Evolutionary conservation across 1,140 invertebrate genomes (phyloP), one percentile per base, ranked within the genome.

Genomic region (Meteorus sp.): DNA sequence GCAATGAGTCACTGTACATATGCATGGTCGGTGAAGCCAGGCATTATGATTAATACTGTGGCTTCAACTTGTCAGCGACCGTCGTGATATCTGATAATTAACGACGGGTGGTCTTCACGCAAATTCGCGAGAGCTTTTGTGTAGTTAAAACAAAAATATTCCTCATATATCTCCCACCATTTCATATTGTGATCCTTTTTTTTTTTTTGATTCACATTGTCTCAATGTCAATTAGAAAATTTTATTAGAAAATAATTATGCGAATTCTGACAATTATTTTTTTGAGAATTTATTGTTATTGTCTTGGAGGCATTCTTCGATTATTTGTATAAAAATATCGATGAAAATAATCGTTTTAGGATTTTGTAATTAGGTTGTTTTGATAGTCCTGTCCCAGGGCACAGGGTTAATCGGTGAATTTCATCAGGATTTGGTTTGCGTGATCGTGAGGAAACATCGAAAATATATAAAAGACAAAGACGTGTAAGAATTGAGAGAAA

Each of bases 1-100:
- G 25, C 27, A 33, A 33, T 19, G 48, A 39, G 35, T 39, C 35
- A 4, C 27, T 19, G 41, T 20, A 19, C 20, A 19, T 19, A 44
- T 48, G 45, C 45, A 48, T 48, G 22, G 37, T 35, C 41, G 47
- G 47, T 20, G 27, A 43, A 39, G 31, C 22, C 47, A 9, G 35
- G 57, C 56, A 54, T 71, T 70, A 66, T 67, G 70, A 71, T 71
- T 70, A 70, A 70, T 69, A 63, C 52, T 48, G 25, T 56, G 53
- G 55, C 41, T 61, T 60, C 43, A 61, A 62, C 63, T 64, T 68
- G 70, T 66, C 70, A 70, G 61, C 63, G 35, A 9, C 37, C 47
- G 44, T 65, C 50, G 45, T 56, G 61, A 67, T 67, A 39, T 54
- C 39, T 54, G 61, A 45, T 71, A 68, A 69, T 72, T 71, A 65